Conservation (phyloP, 2,113 vertebrate species). For the Neofelis nebulosa region DNA sequence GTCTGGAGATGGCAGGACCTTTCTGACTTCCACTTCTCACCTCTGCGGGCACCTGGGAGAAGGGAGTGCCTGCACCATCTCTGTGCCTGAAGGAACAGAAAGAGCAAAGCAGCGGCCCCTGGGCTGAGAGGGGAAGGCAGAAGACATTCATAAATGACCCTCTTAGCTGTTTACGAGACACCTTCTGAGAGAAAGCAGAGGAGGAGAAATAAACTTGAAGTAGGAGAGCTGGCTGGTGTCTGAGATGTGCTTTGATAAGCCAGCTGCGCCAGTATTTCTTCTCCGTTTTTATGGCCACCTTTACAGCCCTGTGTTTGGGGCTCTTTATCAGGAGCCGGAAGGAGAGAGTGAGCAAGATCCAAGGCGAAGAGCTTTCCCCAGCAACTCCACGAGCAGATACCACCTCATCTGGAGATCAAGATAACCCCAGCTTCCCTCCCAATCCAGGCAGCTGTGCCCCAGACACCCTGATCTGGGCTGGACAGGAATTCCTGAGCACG, state of each 20-base stretch:
- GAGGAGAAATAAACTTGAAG: conserved; percentile 91
- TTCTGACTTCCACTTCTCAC: not conserved
- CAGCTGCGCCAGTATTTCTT: conserved; percentile 86
- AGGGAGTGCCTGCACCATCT: not conserved
- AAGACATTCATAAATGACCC: conserved; percentile 89
- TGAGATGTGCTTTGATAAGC: conserved; percentile 86
- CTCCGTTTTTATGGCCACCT: conserved; percentile 91
- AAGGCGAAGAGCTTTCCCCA: conserved; percentile 89
- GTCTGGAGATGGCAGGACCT: not conserved
- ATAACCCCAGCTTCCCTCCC: conserved; percentile 90
- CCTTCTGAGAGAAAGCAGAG: conserved; percentile 91
- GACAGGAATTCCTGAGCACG: conserved; percentile 89
- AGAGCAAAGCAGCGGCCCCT: not conserved
- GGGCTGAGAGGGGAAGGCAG: conserved; percentile 3
- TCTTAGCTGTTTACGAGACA: conserved; percentile 91
- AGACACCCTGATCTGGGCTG: conserved; percentile 88
- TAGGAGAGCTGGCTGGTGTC: conserved; percentile 88
- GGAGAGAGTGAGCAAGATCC: conserved; percentile 84
- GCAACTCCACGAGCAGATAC: conserved; percentile 88
- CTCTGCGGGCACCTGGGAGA: conserved; percentile 31
- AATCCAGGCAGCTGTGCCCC: conserved; percentile 82
- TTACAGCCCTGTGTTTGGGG: conserved; percentile 91
- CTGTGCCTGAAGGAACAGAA: not conserved
- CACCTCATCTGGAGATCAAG: conserved; percentile 93
- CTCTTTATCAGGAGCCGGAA: conserved; percentile 93